A percentile compares a stretch with the other conserved stretches of the same genome.
phyloP scores from a whole-genome alignment of 92 coral and sea anemone genomes.

The Porites lobata region DNA sequence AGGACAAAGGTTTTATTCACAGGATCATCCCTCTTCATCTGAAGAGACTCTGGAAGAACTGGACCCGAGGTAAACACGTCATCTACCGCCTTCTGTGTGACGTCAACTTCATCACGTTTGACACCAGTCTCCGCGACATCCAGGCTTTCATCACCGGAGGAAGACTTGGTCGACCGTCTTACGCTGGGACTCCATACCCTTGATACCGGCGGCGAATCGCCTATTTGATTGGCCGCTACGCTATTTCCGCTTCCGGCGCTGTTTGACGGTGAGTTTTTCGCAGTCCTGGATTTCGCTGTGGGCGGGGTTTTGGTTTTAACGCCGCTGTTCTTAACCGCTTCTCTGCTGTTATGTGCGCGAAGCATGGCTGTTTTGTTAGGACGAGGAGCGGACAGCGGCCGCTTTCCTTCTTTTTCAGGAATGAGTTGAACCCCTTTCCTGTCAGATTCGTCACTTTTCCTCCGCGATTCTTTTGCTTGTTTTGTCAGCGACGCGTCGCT shows the following conservation, averaged over 20 bases:
- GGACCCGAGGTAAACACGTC: conserved; percentile 63
- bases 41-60: conserved; percentile 73
- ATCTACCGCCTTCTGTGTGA: conserved; percentile 77
- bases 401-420: conserved; percentile 58
- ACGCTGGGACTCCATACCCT: conserved; percentile 71
- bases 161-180: conserved; percentile 53
- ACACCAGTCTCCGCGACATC: conserved; percentile 26
- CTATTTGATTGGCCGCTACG: neutral
- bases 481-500: conserved; percentile 62
- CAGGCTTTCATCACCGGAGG: conserved; percentile 30
- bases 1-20: conserved; percentile 88
- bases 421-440: conserved; percentile 37
- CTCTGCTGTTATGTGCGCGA: conserved; percentile 80
- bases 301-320: conserved; percentile 29
- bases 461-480: conserved; percentile 43
- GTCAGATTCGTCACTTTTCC: conserved; percentile 46
- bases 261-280: conserved; percentile 33
- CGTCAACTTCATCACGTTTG: conserved; percentile 35
- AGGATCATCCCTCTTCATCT: conserved; percentile 80
- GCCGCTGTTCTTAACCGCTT: conserved; percentile 68
- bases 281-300: conserved; percentile 15
- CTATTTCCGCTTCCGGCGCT: conserved; percentile 12
- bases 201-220: conserved; percentile 14
- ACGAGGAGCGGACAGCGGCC: conserved; percentile 72
- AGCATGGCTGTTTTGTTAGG: conserved; percentile 87